Evolutionary conservation across 2,797 vertebrate species (phyloP).

Genomic region (Thalassophryne amazonica): DNA sequence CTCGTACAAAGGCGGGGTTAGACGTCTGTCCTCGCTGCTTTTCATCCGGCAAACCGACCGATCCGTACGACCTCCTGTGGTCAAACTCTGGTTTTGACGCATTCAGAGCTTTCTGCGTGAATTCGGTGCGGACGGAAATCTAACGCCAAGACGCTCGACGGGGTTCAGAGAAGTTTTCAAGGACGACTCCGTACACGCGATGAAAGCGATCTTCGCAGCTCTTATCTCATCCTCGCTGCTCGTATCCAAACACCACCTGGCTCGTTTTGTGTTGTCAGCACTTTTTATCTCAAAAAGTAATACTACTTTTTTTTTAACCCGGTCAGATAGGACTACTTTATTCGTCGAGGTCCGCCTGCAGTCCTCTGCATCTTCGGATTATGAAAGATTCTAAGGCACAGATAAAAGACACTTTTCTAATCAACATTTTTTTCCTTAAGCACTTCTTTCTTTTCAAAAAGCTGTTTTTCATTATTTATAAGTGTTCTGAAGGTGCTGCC

Average conservation of each 20-base stretch:
- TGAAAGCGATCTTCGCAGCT: constrained; percentile 68
- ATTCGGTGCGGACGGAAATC: background rate
- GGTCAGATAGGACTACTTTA: constrained; percentile 65
- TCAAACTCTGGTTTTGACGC: constrained; percentile 20
- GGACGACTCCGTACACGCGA: constrained; percentile 65
- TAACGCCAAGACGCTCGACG: constrained; percentile 16
- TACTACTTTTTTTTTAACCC: constrained; percentile 54
- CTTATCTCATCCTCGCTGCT: constrained; percentile 62
- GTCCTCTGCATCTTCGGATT: constrained; percentile 74
- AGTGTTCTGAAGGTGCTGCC: constrained; percentile 93
- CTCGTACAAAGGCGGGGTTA: constrained; percentile 17
- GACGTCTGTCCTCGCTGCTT: constrained; percentile 5
- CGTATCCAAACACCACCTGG: constrained; percentile 76
- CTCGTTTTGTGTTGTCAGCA: constrained; percentile 74
- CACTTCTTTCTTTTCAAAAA: constrained; percentile 89
- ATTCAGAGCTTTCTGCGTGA: constrained; percentile 4
- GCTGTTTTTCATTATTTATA: constrained; percentile 99
- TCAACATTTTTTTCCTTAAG: constrained; percentile 87
- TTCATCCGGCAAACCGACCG: constrained; percentile 17
- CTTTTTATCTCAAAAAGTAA: constrained; percentile 75
- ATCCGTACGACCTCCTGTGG: constrained; percentile 2
- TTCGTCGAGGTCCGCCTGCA: constrained; percentile 68
- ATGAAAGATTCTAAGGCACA: constrained; percentile 79
- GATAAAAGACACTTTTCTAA: constrained; percentile 88
- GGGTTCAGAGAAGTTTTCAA: constrained; percentile 71